These are phyloP conservation scores for Peromyscus maniculatus DNA, from an alignment of 2,113 vertebrate species.

Conservation along the genomic window DNA sequence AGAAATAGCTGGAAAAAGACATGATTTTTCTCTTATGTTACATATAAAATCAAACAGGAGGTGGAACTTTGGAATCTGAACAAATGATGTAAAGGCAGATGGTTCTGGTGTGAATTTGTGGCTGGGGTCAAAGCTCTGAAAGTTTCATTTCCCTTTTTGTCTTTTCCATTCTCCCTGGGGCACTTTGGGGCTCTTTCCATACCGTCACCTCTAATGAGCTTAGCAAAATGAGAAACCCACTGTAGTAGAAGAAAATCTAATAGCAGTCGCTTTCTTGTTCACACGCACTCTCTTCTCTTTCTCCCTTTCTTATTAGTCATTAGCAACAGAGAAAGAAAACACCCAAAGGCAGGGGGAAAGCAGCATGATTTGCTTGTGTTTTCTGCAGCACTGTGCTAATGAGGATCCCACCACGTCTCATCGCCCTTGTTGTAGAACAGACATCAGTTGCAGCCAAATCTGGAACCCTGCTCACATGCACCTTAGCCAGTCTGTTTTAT, in stretches of 20 bases:
- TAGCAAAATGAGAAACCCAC: conserved; percentile 87
- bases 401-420: conserved; percentile 39
- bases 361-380: conserved; percentile 63
- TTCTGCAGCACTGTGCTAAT: conserved; percentile 14
- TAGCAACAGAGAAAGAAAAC: conserved; percentile 85
- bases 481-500: background rate
- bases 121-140: conserved; percentile 75
- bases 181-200: conserved; percentile 79
- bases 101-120: conserved; percentile 64
- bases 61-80: background rate
- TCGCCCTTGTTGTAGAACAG: background rate
- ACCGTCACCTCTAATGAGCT: conserved; percentile 88
- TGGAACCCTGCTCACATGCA: background rate
- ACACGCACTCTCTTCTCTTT: background rate
- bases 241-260: conserved; percentile 85
- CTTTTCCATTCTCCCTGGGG: conserved; percentile 73
- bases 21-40: background rate
- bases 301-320: conserved; percentile 87
- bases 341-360: conserved; percentile 83
- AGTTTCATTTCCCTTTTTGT: conserved; percentile 60
- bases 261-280: conserved; percentile 83
- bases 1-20: background rate
- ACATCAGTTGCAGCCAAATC: background rate
- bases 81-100: background rate
- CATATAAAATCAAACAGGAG: conserved; percentile 45